Conservation (phyloP, 2,797 vertebrate species). For the Choloepus didactylus region DNA sequence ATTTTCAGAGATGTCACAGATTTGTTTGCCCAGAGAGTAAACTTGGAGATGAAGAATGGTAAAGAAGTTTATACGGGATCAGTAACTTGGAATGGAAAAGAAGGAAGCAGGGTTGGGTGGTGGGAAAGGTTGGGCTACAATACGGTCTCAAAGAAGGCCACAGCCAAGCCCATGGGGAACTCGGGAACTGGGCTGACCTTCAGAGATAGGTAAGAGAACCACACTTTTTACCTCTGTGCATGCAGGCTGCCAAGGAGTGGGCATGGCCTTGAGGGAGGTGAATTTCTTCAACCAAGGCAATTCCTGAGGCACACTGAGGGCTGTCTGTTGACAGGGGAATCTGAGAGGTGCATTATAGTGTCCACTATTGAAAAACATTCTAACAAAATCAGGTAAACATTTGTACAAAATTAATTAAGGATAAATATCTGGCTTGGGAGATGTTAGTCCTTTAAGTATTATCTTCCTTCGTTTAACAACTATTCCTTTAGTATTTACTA, state of each 20-base stretch:
- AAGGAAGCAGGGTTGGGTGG: background rate
- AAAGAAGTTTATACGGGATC: background rate
- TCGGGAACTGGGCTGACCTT: background rate
- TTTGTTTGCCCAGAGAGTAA: background rate
- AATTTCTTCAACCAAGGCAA: background rate
- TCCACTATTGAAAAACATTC: background rate
- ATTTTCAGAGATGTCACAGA: slow-evolving; percentile 1
- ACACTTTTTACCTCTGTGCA: background rate
- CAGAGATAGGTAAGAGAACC: background rate
- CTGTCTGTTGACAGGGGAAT: background rate
- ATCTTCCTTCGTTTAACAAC: background rate
- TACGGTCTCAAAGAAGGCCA: background rate
- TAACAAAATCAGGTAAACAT: slow-evolving; percentile 10
- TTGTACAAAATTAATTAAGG: background rate
- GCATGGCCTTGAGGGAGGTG: background rate
- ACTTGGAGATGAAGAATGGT: background rate
- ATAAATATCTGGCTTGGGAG: slow-evolving; percentile 1
- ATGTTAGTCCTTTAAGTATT: background rate
- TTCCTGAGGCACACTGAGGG: background rate
- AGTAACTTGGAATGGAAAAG: background rate
- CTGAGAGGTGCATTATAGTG: background rate
- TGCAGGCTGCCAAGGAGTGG: background rate
- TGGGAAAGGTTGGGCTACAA: background rate
- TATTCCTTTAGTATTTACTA: background rate
- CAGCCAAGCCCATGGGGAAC: background rate